A percentile compares a stretch with the other conserved stretches of the same genome.
These are phyloP conservation scores for Callorhinus ursinus DNA, from an alignment of 2,113 vertebrate species.

Conservation along the genomic window DNA sequence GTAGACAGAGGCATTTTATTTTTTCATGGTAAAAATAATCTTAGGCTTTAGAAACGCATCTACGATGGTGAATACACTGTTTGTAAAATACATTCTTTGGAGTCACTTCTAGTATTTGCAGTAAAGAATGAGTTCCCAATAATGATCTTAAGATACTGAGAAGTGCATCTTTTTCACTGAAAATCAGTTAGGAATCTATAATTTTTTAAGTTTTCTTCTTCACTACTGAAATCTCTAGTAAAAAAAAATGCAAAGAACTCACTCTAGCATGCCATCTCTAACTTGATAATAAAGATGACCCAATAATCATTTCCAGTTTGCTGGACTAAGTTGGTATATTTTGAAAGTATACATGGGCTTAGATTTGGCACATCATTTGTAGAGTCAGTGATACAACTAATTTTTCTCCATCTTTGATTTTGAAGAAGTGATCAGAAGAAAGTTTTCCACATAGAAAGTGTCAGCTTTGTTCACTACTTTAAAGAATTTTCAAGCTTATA, in stretches of 20 bases:
- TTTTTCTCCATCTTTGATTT: neutral
- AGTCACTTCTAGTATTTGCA: conserved; percentile 50
- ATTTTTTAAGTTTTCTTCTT: conserved; percentile 61
- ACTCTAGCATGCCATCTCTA: neutral
- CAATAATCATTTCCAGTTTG: neutral
- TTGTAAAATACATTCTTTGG: conserved; percentile 57
- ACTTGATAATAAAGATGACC: conserved; percentile 33
- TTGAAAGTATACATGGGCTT: neutral
- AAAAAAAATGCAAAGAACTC: neutral
- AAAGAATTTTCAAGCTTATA: conserved; percentile 66
- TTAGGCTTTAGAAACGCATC: conserved; percentile 67
- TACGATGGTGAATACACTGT: conserved; percentile 52
- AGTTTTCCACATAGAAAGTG: conserved; percentile 53
- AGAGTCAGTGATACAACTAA: neutral
- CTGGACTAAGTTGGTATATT: neutral
- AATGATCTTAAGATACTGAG: conserved; percentile 21
- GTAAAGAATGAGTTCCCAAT: neutral
- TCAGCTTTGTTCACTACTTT: conserved; percentile 62
- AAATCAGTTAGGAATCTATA: conserved; percentile 67
- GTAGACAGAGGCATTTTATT: conserved; percentile 50
- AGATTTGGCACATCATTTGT: conserved; percentile 3
- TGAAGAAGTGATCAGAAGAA: conserved; percentile 63
- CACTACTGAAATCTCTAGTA: neutral
- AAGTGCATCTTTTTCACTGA: conserved; percentile 54
- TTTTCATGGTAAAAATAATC: conserved; percentile 72